Evolutionary conservation across 2,888 invertebrate species (phyloP).

Genomic region (Beris morrisii): DNA sequence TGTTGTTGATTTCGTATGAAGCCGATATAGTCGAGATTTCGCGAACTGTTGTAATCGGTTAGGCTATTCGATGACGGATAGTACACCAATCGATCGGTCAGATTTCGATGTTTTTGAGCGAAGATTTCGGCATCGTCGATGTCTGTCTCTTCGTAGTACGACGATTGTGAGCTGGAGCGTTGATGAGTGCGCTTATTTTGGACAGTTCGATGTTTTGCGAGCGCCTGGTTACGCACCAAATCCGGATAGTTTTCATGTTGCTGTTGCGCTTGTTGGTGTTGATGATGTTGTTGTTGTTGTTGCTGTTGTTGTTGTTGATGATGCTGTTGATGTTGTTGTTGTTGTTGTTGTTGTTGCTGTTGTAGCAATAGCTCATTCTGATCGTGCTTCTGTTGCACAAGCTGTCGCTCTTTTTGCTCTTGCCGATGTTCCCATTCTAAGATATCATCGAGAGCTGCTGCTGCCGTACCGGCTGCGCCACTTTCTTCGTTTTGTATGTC

Average conservation of each 20-base stretch:
- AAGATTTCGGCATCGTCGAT: conserved; percentile 43
- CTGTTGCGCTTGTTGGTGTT: conserved; percentile 13
- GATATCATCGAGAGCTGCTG: conserved; percentile 46
- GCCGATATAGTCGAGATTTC: conserved; percentile 49
- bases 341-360: conserved; percentile 35
- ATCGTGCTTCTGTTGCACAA: conserved; percentile 47
- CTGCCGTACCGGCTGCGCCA: conserved; percentile 39
- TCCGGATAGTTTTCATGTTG: conserved; percentile 38
- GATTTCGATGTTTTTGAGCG: conserved; percentile 47
- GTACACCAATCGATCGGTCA: conserved; percentile 80
- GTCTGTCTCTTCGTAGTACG: conserved; percentile 44
- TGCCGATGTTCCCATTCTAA: conserved; percentile 48
- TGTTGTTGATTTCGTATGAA: conserved; percentile 19
- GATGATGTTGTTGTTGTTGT: conserved; percentile 13
- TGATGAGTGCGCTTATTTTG: background rate
- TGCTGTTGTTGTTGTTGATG: conserved; percentile 11
- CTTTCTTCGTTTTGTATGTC: conserved; percentile 44
- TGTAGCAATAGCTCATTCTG: conserved; percentile 47
- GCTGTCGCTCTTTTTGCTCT: conserved; percentile 46
- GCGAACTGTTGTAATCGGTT: conserved; percentile 52
- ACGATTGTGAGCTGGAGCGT: conserved; percentile 16
- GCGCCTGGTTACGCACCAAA: conserved; percentile 36
- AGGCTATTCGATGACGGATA: conserved; percentile 67
- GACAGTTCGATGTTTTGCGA: background rate
- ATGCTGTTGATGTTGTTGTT: conserved; percentile 1